phyloP scores from a whole-genome alignment of 2,797 vertebrate species.

The Tamandua tetradactyla region DNA sequence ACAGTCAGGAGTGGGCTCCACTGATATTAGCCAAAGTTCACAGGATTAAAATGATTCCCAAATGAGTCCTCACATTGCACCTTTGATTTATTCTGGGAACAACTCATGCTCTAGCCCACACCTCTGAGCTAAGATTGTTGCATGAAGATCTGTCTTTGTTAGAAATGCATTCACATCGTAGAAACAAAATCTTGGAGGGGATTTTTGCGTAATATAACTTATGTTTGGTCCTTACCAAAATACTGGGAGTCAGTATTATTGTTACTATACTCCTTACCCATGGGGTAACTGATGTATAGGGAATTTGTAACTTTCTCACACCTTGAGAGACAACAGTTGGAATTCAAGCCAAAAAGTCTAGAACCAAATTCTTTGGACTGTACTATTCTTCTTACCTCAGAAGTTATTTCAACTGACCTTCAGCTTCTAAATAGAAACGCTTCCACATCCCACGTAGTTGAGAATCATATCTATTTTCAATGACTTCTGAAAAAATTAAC shows the following conservation, averaged over 20 bases:
- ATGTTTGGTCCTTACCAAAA: neutral
- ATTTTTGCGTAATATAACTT: neutral
- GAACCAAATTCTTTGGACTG: neutral
- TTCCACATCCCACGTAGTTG: neutral
- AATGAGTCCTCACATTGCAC: neutral
- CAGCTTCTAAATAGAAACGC: neutral
- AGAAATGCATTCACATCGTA: neutral
- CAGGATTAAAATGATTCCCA: neutral
- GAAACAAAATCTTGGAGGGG: neutral
- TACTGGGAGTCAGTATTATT: neutral
- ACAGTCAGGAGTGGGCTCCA: neutral
- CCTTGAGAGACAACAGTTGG: neutral
- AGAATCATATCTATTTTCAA: constrained; percentile 21
- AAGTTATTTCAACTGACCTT: neutral
- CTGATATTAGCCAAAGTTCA: neutral
- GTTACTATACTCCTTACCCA: neutral
- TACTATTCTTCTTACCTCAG: neutral
- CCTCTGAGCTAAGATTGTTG: neutral
- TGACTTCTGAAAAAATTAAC: neutral
- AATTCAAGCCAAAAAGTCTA: constrained; percentile 6
- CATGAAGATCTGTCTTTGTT: neutral
- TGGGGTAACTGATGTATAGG: neutral
- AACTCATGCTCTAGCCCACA: neutral
- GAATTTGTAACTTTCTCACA: neutral
- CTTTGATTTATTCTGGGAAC: neutral